Percentiles rank a stretch among this genome's conserved stretches.
phyloP scores from a whole-genome alignment of 2,888 invertebrate species.

The Tetragonula carbonaria region DNA sequence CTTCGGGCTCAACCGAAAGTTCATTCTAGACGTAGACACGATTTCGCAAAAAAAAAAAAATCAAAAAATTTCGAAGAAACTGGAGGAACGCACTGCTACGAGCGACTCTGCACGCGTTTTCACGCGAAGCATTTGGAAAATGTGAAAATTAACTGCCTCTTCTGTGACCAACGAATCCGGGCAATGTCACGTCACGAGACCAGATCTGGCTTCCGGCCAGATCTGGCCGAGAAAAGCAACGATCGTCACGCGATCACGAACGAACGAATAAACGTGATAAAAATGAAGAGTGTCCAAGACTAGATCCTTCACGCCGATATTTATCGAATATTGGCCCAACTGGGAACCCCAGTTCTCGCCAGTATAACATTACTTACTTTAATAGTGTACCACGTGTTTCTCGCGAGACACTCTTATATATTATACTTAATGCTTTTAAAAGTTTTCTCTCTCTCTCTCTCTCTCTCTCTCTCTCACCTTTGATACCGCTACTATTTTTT shows the following conservation, averaged over 20 bases:
- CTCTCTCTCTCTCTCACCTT: conserved; percentile 11
- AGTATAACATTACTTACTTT: conserved; percentile 75
- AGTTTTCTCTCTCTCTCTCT: conserved; percentile 10
- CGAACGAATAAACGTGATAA: conserved; percentile 27
- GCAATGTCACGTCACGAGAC: conserved; percentile 38
- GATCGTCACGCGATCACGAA: conserved; percentile 35
- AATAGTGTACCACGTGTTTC: conserved; percentile 58
- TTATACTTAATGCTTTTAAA: conserved; percentile 48
- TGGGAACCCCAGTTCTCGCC: conserved; percentile 82
- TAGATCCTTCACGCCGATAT: conserved; percentile 79
- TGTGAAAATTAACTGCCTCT: conserved; percentile 1
- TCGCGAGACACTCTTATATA: conserved; percentile 51
- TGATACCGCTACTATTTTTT: conserved; percentile 52
- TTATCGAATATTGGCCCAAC: conserved; percentile 83
- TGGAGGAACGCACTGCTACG: neutral
- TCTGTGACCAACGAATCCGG: conserved; percentile 33
- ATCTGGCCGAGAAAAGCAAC: conserved; percentile 38
- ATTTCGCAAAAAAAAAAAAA: too few species aligned
- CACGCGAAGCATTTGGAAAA: neutral
- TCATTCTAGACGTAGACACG: too few species aligned
- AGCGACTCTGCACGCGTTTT: neutral
- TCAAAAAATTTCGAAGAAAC: neutral
- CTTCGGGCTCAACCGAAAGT: neutral
- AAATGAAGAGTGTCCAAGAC: conserved; percentile 8
- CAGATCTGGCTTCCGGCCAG: neutral